Base-by-base conservation (phyloP, 2,888 invertebrate species). In the Oasisia sp. region DNA sequence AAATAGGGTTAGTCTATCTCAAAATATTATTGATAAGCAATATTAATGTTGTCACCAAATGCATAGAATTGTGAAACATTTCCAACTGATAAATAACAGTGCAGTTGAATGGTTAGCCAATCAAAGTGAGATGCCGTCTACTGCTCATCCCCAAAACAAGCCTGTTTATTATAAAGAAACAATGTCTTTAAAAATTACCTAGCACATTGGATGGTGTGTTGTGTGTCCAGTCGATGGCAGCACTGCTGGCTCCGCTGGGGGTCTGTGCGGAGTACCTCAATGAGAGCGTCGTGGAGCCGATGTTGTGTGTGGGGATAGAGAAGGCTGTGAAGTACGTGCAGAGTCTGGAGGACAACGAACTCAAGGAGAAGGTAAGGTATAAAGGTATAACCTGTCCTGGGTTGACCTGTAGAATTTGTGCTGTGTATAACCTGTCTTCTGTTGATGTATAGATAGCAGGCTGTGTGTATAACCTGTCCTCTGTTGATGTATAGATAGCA, bases 241-340 rank as follows among this genome's bases (percentile, higher is more conserved):
- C 96, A 4, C 93, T 97, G 92, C 93, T 97, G 38, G 93, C 95
- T 91, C 97, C 97, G n/a, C 94, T 97, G 91, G 96, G 96, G n/a
- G 94, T 94, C 91, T 96, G 96, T 95, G 96, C 96, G 32, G 96
- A 96, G 93, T 96, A 95, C 93, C 94, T 97, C 89, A 96, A 96
- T 93, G 93, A 94, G 7, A 94, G 93, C 44, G 94, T 95, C 32
- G 95, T 97, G 74, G 94, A 95, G 91, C 95, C 95, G n/a, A 92
- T 96, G 58, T 94, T 97, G 89, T 95, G 95, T 12, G 95, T 96
- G 32, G 96, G 96, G 45, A 95, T 97, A 95, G 96, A 96, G 91
- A 94, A 94, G 90, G 96, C 96, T 58, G 92, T 96, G 56, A 95
- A 95, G 58, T 96, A 95, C 94, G 96, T 97, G 9, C 95, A 96